phyloP scores from a whole-genome alignment of 2,888 invertebrate genomes.

The Boloria euphrosyne region DNA sequence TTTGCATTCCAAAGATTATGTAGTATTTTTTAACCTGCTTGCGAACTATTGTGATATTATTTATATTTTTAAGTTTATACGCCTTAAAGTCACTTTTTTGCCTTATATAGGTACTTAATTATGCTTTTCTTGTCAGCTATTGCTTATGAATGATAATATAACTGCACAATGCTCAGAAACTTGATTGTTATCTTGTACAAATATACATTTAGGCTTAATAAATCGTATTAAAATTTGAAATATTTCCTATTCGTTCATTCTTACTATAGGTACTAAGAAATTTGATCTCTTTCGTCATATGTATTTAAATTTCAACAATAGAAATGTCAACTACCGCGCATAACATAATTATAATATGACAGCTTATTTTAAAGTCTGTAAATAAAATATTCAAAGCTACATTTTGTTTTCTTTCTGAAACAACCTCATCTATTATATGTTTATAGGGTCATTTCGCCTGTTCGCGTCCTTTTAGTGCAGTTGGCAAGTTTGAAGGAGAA shows the following conservation, averaged over 20 bases:
- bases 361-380: conserved; percentile 39
- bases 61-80: conserved; percentile 14
- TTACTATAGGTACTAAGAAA: conserved; percentile 11
- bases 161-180: conserved; percentile 38
- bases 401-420: conserved; percentile 25
- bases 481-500: too few relatives aligned
- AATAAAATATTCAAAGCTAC: conserved; percentile 48
- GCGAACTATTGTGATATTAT: conserved; percentile 43
- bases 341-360: conserved; percentile 30
- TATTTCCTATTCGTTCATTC: not conserved
- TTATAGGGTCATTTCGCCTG: not conserved
- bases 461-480: too few relatives aligned
- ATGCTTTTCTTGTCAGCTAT: conserved; percentile 13
- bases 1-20: conserved; percentile 39
- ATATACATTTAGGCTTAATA: conserved; percentile 22
- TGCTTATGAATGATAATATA: conserved; percentile 29
- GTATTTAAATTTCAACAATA: conserved; percentile 20
- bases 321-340: conserved; percentile 31
- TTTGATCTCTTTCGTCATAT: conserved; percentile 3
- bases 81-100: conserved; percentile 5
- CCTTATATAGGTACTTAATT: conserved; percentile 20
- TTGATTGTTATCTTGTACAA: conserved; percentile 11
- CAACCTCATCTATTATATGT: not conserved
- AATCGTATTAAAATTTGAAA: conserved; percentile 13
- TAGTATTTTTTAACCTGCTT: conserved; percentile 14